Conservation (phyloP, 2,888 invertebrate species). For the Tetropium fuscum region DNA sequence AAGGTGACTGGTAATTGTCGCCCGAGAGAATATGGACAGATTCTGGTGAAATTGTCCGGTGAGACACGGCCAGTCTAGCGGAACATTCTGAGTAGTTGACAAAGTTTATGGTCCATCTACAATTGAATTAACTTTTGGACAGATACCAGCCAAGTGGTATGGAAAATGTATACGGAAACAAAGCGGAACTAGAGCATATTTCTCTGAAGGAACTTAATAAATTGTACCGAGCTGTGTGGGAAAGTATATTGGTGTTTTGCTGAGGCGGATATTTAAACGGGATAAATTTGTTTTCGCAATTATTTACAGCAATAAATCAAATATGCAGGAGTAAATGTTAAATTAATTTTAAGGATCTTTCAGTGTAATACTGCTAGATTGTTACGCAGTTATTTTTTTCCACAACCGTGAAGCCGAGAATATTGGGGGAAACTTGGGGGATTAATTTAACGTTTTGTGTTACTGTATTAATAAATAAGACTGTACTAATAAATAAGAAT, state of each 20-base stretch:
- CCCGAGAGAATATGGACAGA: conserved; percentile 10
- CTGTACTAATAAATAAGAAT: too few species aligned
- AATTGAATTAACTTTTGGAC: conserved; percentile 54
- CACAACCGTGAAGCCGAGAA: too few species aligned
- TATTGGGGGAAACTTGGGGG: too few species aligned
- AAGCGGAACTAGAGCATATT: conserved; percentile 20
- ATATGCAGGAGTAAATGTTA: too few species aligned
- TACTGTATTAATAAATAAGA: too few species aligned
- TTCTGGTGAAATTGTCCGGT: conserved; percentile 19
- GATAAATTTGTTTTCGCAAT: too few species aligned
- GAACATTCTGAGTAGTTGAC: conserved; percentile 39
- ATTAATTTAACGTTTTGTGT: too few species aligned
- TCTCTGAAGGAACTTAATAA: conserved; percentile 17
- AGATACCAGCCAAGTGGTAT: conserved; percentile 51
- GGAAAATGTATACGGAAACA: conserved; percentile 46
- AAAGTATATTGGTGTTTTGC: neutral
- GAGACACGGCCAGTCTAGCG: conserved; percentile 10
- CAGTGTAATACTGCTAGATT: too few species aligned
- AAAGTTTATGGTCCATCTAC: conserved; percentile 53
- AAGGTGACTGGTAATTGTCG: conserved; percentile 9
- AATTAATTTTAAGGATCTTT: too few species aligned
- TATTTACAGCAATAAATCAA: too few species aligned
- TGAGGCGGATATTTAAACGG: too few species aligned
- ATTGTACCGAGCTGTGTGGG: neutral
- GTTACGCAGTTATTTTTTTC: too few species aligned